Evolutionary conservation across 2,888 invertebrate species (phyloP).

Genomic region (Thumatha senex): DNA sequence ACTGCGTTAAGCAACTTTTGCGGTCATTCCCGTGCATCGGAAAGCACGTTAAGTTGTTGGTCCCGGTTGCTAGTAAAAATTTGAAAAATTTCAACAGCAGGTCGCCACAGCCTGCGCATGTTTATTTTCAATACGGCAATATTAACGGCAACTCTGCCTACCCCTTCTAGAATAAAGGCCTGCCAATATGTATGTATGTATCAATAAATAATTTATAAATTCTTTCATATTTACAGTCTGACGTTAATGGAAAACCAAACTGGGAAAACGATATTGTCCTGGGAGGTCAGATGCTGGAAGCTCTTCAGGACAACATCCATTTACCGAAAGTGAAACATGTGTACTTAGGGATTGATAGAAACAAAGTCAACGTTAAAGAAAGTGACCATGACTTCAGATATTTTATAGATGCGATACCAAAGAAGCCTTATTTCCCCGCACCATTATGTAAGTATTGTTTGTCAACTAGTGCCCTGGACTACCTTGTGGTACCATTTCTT

Average conservation of each 20-base stretch:
- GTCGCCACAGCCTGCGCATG: too few species aligned
- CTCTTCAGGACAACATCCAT: slow-evolving; percentile 48
- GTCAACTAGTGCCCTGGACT: background rate
- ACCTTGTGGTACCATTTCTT: too few species aligned
- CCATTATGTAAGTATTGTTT: slow-evolving; percentile 66
- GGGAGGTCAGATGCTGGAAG: slow-evolving; percentile 64
- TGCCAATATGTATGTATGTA: too few species aligned
- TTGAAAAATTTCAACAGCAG: too few species aligned
- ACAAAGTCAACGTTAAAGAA: slow-evolving; percentile 62
- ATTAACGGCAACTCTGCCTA: too few species aligned
- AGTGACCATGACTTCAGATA: slow-evolving; percentile 78
- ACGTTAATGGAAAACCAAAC: slow-evolving; percentile 12
- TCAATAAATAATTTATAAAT: too few species aligned
- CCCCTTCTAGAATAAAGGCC: too few species aligned
- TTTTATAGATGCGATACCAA: slow-evolving; percentile 73
- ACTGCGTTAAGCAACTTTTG: too few species aligned
- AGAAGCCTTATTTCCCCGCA: slow-evolving; percentile 77
- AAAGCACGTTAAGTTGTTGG: too few species aligned
- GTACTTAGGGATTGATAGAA: slow-evolving; percentile 76
- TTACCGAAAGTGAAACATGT: slow-evolving; percentile 49
- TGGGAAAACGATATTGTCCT: slow-evolving; percentile 36
- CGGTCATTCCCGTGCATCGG: too few species aligned
- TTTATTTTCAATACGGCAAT: too few species aligned
- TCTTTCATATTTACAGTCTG: slow-evolving; percentile 47
- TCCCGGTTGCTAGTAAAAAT: too few species aligned